phyloP scores from a whole-genome alignment of 2,113 vertebrate species.

The Calidris pugnax region DNA sequence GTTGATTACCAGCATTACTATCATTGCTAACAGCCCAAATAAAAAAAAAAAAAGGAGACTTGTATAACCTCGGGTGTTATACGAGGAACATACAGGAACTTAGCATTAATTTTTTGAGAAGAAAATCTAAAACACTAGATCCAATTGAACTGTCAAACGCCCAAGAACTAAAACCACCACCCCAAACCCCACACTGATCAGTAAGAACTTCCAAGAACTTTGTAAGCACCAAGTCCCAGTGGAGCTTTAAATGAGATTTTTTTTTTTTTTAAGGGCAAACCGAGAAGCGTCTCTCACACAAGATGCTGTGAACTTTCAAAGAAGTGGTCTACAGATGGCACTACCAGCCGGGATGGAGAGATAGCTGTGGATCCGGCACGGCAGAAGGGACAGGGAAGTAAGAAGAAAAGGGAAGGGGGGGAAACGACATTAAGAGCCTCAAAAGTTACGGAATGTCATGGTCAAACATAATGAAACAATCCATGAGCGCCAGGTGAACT shows the following conservation, averaged over 20 bases:
- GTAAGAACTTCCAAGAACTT: neutral
- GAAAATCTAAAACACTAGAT: neutral
- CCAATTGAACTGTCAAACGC: neutral
- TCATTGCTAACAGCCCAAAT: neutral
- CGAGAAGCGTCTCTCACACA: accelerated
- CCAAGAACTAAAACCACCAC: neutral
- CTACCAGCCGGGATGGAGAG: neutral
- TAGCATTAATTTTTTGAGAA: neutral
- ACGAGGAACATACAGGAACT: neutral
- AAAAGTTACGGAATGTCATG: accelerated
- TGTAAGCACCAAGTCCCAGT: accelerated
- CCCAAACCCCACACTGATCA: neutral
- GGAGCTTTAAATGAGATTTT: neutral
- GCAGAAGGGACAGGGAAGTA: neutral
- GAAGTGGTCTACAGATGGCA: neutral
- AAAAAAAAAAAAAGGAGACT: neutral
- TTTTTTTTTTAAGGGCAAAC: neutral
- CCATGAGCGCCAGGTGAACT: neutral
- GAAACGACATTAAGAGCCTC: accelerated
- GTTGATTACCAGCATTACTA: neutral
- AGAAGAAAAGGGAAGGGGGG: neutral
- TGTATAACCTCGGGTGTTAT: neutral
- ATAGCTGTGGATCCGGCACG: accelerated
- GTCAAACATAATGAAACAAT: accelerated
- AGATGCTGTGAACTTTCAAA: neutral